Evolutionary conservation across 2,888 invertebrate species (phyloP).

Genomic region (Brenthis hecate): DNA sequence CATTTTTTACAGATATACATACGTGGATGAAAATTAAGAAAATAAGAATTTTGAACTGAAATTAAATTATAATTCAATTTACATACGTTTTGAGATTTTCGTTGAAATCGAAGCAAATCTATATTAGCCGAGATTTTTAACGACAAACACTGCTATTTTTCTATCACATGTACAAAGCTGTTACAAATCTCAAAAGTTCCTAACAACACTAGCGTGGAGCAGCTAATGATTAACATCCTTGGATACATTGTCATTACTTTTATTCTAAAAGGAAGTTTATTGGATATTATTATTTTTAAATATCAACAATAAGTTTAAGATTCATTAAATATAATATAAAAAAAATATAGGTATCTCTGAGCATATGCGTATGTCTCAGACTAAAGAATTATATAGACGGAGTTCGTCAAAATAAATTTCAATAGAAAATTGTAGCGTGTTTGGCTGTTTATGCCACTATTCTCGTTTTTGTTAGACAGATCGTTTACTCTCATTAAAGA

Average conservation of each 20-base stretch:
- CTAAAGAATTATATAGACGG: no score
- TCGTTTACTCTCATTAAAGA: no score
- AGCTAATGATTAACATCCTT: slow-evolving; percentile 8
- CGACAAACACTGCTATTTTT: slow-evolving; percentile 9
- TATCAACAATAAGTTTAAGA: no score
- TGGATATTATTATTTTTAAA: neutral
- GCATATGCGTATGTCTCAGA: no score
- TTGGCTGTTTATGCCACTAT: no score
- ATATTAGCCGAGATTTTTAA: slow-evolving; percentile 7
- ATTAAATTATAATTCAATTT: neutral
- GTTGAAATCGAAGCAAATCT: slow-evolving; percentile 1
- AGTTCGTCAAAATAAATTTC: no score
- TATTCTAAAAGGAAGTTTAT: slow-evolving; percentile 6
- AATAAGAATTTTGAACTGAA: neutral
- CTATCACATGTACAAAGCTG: slow-evolving; percentile 26
- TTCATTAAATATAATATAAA: no score
- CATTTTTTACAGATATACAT: neutral
- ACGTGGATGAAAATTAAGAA: neutral
- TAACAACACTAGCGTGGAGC: slow-evolving; percentile 10
- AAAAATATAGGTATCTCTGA: no score
- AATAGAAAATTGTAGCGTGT: no score
- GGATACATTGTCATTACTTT: neutral
- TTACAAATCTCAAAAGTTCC: slow-evolving; percentile 12
- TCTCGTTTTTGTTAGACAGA: no score
- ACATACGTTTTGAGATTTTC: neutral